Conservation (phyloP, 1,140 invertebrate genomes). For the Archivesica marissinica region DNA sequence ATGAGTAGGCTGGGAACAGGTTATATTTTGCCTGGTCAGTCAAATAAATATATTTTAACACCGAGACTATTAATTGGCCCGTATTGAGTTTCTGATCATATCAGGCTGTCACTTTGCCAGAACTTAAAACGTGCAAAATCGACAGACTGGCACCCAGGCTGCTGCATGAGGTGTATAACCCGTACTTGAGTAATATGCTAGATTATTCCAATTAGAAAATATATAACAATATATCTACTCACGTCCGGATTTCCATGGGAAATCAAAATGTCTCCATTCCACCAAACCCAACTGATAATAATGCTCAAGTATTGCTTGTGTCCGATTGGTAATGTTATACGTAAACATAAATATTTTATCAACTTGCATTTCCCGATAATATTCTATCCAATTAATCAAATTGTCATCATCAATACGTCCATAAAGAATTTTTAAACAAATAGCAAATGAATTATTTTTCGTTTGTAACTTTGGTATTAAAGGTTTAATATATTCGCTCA, state of each 20-base stretch:
- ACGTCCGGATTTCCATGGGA: not conserved
- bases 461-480: not conserved
- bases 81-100: no score
- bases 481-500: not conserved
- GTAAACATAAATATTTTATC: conserved; percentile 31
- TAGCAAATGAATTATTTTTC: conserved; percentile 2
- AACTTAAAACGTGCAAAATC: no score
- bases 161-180: no score
- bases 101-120: no score
- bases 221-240: not conserved
- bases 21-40: no score
- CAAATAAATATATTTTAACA: no score
- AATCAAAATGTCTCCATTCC: not conserved
- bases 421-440: conserved; percentile 34
- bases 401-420: not conserved
- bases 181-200: no score
- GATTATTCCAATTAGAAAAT: not conserved
- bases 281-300: conserved; percentile 7
- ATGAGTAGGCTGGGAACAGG: no score
- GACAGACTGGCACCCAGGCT: no score
- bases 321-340: not conserved
- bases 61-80: no score
- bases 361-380: not conserved
- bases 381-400: conserved; percentile 36
- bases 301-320: not conserved